Evolutionary conservation across 2,797 vertebrate genomes (phyloP).

Genomic region (Helicolenus hilgendorfi): DNA sequence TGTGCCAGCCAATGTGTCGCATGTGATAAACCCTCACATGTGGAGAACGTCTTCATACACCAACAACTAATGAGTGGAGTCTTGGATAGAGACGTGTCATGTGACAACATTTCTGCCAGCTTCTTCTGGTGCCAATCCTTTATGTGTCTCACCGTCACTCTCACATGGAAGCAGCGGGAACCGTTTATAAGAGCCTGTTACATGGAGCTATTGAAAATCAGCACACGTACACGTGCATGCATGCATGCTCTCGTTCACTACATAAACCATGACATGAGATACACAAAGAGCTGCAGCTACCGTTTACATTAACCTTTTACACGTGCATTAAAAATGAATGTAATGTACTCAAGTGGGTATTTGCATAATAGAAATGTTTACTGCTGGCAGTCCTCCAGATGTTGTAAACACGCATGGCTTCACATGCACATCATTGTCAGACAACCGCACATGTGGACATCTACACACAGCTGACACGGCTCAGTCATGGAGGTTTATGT

Average conservation of each 20-base stretch:
- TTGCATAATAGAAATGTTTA: conserved; percentile 1
- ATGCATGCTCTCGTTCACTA: neutral
- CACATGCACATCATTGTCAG: neutral
- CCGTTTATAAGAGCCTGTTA: neutral
- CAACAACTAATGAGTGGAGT: neutral
- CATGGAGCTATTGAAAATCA: neutral
- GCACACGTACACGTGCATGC: neutral
- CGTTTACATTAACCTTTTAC: neutral
- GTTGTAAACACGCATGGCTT: neutral
- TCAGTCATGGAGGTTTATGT: neutral
- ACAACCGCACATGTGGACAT: neutral
- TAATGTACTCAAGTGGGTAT: neutral
- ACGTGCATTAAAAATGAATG: neutral
- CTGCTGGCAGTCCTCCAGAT: neutral
- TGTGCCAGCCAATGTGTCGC: neutral
- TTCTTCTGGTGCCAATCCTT: neutral
- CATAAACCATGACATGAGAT: neutral
- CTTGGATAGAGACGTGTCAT: neutral
- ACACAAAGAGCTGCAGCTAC: neutral
- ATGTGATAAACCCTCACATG: neutral
- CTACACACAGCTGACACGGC: neutral
- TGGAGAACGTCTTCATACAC: neutral
- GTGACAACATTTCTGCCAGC: neutral
- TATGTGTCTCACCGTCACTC: neutral
- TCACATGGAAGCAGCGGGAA: neutral